Percentiles rank a stretch among this genome's conserved stretches.
These are phyloP conservation scores for Anabacerthia variegaticeps DNA, from an alignment of 2,797 vertebrate species.

Conservation along the genomic window DNA sequence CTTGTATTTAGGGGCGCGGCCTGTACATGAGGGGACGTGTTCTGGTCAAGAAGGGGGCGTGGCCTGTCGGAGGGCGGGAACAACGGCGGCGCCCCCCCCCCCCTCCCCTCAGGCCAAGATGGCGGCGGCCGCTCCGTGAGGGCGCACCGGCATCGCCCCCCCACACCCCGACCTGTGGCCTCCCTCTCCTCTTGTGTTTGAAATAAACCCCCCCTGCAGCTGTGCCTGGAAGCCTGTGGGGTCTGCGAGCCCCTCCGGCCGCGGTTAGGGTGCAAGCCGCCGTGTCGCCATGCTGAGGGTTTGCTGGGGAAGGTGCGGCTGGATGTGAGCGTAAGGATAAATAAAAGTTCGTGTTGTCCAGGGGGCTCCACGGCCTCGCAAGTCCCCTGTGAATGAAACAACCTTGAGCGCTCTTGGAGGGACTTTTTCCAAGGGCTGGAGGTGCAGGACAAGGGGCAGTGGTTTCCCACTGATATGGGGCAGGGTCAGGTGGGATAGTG, in stretches of 20 bases:
- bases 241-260: not conserved
- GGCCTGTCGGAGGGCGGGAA: no score
- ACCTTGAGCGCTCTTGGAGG: not conserved
- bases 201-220: not conserved
- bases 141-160: not conserved
- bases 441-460: not conserved
- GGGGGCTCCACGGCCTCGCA: accelerated
- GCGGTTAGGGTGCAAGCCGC: no score
- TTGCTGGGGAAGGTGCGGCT: not conserved
- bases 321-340: no score
- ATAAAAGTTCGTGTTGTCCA: not conserved
- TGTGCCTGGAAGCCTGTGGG: accelerated
- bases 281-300: no score
- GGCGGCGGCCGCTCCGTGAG: not conserved
- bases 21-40: no score
- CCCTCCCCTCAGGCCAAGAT: not conserved
- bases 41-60: accelerated
- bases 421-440: not conserved
- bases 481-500: not conserved
- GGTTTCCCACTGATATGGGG: not conserved
- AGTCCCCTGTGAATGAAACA: not conserved
- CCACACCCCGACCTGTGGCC: no score
- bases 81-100: no score
- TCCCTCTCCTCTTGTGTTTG: not conserved
- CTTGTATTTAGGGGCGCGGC: no score